phyloP scores from a whole-genome alignment of 2,888 invertebrate genomes.

The Orchesellides sinensis region DNA sequence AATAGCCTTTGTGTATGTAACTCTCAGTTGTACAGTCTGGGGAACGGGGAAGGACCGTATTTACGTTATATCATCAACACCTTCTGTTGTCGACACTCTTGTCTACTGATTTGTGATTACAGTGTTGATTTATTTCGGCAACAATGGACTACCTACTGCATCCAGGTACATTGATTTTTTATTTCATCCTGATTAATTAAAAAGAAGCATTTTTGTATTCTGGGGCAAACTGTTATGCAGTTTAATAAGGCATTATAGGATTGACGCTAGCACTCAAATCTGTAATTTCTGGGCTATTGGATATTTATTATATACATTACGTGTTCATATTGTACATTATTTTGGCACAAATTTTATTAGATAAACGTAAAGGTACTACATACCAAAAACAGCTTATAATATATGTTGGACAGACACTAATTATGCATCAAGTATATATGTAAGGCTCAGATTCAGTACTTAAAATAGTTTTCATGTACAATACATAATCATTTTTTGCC shows the following conservation, averaged over 20 bases:
- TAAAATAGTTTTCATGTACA: background rate
- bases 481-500: background rate
- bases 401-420: too few relatives aligned
- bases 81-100: background rate
- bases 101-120: too few relatives aligned
- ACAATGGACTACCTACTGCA: constrained; percentile 37
- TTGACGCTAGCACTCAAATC: too few relatives aligned
- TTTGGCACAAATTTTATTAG: too few relatives aligned
- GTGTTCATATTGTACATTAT: too few relatives aligned
- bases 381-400: too few relatives aligned
- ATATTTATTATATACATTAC: too few relatives aligned
- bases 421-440: background rate
- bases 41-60: background rate
- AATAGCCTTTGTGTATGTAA: background rate
- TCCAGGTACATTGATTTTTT: constrained; percentile 42
- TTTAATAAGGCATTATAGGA: too few relatives aligned
- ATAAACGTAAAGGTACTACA: too few relatives aligned
- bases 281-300: too few relatives aligned
- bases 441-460: background rate
- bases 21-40: background rate
- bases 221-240: too few relatives aligned
- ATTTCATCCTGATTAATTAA: background rate
- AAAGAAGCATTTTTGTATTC: too few relatives aligned
- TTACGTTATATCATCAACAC: background rate
- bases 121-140: background rate